A percentile compares a stretch with the other conserved stretches of the same genome.
Conservation (phyloP, 2,888 invertebrate species). For the Polydrusus tereticollis region DNA sequence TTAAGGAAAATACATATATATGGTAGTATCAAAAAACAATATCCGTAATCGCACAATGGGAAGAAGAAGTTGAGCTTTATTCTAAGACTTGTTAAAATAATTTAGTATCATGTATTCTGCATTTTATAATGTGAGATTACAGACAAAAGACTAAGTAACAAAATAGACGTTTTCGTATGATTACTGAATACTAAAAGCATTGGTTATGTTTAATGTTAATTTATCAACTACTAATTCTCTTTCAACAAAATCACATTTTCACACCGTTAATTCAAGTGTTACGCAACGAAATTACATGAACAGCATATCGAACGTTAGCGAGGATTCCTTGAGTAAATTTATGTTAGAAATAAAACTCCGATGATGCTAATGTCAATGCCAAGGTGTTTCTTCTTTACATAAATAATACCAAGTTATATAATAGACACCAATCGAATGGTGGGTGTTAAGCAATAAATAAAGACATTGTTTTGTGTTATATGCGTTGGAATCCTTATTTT, state of each 20-base stretch:
- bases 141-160: no score
- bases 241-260: not conserved
- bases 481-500: not conserved
- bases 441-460: conserved; percentile 12
- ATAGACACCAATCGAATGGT: not conserved
- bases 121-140: no score
- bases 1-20: no score
- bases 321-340: conserved; percentile 15
- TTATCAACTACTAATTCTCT: no score
- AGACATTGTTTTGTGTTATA: not conserved
- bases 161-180: no score
- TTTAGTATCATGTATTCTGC: no score
- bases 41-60: no score
- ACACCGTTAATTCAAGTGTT: not conserved
- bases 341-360: conserved; percentile 4
- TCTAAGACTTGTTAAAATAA: no score
- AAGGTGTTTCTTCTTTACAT: conserved; percentile 16
- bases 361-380: conserved; percentile 29
- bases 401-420: conserved; percentile 14
- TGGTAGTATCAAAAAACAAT: no score
- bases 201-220: no score
- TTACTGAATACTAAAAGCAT: no score
- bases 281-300: not conserved
- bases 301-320: conserved; percentile 7
- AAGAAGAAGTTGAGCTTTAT: no score